Evolutionary conservation across 2,888 invertebrate species (phyloP), one percentile per base, ranked within the genome.

Genomic region (Lepas anatifera): DNA sequence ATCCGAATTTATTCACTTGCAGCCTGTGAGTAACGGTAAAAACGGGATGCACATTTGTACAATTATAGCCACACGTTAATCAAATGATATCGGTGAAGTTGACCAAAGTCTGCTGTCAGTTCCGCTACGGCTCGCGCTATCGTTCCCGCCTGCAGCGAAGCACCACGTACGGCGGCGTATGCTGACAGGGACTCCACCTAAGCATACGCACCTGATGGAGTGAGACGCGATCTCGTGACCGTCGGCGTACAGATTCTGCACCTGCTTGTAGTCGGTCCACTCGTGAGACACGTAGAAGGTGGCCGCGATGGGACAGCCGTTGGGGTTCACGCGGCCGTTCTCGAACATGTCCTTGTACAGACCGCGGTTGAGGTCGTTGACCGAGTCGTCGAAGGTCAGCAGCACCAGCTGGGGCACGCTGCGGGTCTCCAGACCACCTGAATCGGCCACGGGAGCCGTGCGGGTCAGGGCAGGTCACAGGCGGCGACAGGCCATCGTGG

Each of bases 141-240:
- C n/a, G n/a, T n/a, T n/a, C n/a, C n/a, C n/a, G n/a, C n/a, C n/a
- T n/a, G n/a, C n/a, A n/a, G n/a, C n/a, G n/a, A n/a, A n/a, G n/a
- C n/a, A n/a, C n/a, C n/a, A n/a, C n/a, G n/a, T n/a, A n/a, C n/a
- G n/a, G n/a, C n/a, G n/a, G n/a, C n/a, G n/a, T n/a, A n/a, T n/a
- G n/a, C n/a, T n/a, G n/a, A n/a, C n/a, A n/a, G n/a, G n/a, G n/a
- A n/a, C n/a, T 52, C 29, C 13, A 27, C 27, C 29, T 16, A 7
- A 27, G 8, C 2, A 6, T n/a, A n/a, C 74, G 72, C 70, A 74
- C 73, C 72, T 72, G 79, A 98, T 89, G 76, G 97, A 96, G 83
- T 98, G 97, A 74, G 95, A 95, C 74, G 95, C 98, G 82, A 98
- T 92, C 85, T 98, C 97, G 81, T 97, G 96, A 78, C 97, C 96